A percentile compares a stretch with the other conserved stretches of the same genome.
These are phyloP conservation scores for Elymnias hypermnestra DNA, from an alignment of 1,140 invertebrate species.

Conservation along the genomic window DNA sequence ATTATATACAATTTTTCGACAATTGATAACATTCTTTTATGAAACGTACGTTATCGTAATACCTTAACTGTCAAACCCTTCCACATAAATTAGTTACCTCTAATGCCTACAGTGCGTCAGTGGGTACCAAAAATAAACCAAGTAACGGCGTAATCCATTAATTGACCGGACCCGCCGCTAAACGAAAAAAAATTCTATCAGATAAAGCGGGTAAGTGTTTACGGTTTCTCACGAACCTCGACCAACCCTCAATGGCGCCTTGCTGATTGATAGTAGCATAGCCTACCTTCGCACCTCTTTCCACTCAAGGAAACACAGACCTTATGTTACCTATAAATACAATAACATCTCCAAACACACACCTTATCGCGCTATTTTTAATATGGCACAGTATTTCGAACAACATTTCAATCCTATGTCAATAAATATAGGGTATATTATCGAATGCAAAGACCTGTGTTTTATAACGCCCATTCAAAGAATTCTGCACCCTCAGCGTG, in stretches of 20 bases:
- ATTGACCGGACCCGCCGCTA: slow-evolving; percentile 66
- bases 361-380: too few relatives aligned
- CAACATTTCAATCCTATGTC: slow-evolving; percentile 30
- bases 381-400: too few relatives aligned
- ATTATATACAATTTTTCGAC: too few relatives aligned
- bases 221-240: slow-evolving; percentile 70
- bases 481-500: slow-evolving; percentile 72
- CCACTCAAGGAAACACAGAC: slow-evolving; percentile 24
- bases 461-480: slow-evolving; percentile 62
- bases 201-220: slow-evolving; percentile 74
- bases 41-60: slow-evolving; percentile 47
- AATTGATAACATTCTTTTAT: slow-evolving; percentile 26
- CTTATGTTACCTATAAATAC: slow-evolving; percentile 22
- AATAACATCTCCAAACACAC: slow-evolving; percentile 11
- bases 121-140: slow-evolving; percentile 65
- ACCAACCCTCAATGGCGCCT: slow-evolving; percentile 72
- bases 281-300: slow-evolving; percentile 50
- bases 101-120: slow-evolving; percentile 46
- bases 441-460: slow-evolving; percentile 3
- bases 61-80: slow-evolving; percentile 59
- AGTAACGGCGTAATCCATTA: slow-evolving; percentile 72
- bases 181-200: slow-evolving; percentile 67
- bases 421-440: slow-evolving; percentile 16
- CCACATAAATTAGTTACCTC: slow-evolving; percentile 61
- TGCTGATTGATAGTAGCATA: slow-evolving; percentile 70